These are phyloP conservation scores for Nixonia krombeini DNA, from an alignment of 1,140 invertebrate species.

Conservation along the genomic window DNA sequence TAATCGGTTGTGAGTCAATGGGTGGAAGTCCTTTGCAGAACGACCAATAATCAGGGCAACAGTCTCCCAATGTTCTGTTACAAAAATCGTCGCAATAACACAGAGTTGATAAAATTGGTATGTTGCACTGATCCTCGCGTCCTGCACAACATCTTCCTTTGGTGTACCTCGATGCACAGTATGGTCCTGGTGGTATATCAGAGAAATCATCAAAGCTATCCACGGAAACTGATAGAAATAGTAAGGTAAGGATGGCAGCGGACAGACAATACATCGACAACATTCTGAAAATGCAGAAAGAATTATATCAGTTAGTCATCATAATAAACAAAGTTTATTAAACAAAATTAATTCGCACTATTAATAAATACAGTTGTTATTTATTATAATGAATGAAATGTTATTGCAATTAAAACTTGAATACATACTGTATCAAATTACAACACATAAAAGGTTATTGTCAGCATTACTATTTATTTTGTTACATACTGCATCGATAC, in stretches of 20 bases:
- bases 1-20: slow-evolving; percentile 4
- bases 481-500: too few species aligned
- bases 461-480: too few species aligned
- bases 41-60: slow-evolving; percentile 88
- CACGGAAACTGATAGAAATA: slow-evolving; percentile 25
- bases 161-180: slow-evolving; percentile 59
- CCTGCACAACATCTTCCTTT: slow-evolving; percentile 77
- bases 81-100: slow-evolving; percentile 97
- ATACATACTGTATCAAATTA: too few species aligned
- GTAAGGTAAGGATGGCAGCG: slow-evolving; percentile 5
- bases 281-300: slow-evolving; percentile 29
- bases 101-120: slow-evolving; percentile 81
- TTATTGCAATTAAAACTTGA: too few species aligned
- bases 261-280: slow-evolving; percentile 11
- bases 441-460: too few species aligned
- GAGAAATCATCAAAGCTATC: slow-evolving; percentile 46
- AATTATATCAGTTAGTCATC: too few species aligned
- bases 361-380: too few species aligned
- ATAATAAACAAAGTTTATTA: too few species aligned
- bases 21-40: slow-evolving; percentile 75
- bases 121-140: slow-evolving; percentile 81
- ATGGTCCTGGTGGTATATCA: slow-evolving; percentile 62
- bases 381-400: too few species aligned
- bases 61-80: slow-evolving; percentile 80
- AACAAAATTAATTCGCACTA: too few species aligned